Evolutionary conservation across 37 sponge, comb jelly and placozoan species (phyloP).

Genomic region (Bolinopsis microptera): DNA sequence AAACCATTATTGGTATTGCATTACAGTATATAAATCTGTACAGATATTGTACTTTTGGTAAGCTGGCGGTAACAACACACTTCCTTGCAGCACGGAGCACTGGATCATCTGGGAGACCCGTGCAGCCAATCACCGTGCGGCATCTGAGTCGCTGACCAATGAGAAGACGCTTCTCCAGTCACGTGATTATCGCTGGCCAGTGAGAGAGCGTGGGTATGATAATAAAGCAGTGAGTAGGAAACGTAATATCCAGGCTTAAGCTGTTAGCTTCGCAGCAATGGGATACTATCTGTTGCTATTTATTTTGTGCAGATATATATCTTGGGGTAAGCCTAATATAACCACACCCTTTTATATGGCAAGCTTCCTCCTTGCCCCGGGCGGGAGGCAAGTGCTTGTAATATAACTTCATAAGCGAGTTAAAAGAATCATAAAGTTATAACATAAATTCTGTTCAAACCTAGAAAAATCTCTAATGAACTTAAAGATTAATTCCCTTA

Average conservation of each 20-base stretch:
- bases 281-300: not conserved
- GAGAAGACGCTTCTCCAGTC: not conserved
- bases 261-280: not conserved
- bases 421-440: too few relatives aligned
- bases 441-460: too few relatives aligned
- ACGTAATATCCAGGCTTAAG: not conserved
- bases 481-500: too few relatives aligned
- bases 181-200: not conserved
- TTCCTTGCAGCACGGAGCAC: not conserved
- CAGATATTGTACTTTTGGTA: not conserved
- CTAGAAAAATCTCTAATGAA: too few relatives aligned
- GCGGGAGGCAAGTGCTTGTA: too few relatives aligned
- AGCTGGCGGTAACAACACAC: not conserved
- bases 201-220: not conserved
- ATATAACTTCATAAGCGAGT: too few relatives aligned
- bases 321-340: not conserved
- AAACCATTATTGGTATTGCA: not conserved
- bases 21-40: too few relatives aligned
- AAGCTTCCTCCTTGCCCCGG: not conserved
- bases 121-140: not conserved
- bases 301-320: not conserved
- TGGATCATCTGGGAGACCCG: not conserved
- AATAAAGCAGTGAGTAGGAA: not conserved
- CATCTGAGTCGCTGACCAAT: not conserved
- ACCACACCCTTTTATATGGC: not conserved